These are phyloP conservation scores for Butorides virescens DNA, from an alignment of 2,113 vertebrate genomes.

Conservation along the genomic window DNA sequence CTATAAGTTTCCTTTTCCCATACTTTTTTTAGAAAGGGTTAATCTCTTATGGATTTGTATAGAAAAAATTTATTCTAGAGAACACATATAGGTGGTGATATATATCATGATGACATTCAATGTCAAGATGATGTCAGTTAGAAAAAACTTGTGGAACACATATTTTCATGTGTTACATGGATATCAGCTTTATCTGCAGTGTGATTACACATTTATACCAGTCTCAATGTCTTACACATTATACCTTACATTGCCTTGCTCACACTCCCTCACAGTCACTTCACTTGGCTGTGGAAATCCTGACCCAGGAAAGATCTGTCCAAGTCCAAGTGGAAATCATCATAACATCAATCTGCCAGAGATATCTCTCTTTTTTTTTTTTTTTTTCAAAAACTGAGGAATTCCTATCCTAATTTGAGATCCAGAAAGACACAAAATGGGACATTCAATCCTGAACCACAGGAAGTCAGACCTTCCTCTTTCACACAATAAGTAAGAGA, in stretches of 20 bases:
- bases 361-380: neutral
- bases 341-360: neutral
- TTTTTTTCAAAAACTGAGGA: neutral
- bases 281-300: neutral
- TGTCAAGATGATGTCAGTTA: neutral
- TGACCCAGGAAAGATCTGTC: neutral
- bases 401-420: neutral
- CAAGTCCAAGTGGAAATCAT: neutral
- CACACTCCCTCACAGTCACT: neutral
- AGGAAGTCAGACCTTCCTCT: neutral
- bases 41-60: neutral
- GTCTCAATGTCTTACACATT: fast-evolving
- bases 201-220: neutral
- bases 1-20: neutral
- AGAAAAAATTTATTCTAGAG: neutral
- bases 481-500: neutral
- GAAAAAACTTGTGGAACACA: neutral
- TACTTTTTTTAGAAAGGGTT: neutral
- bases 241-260: neutral
- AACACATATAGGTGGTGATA: neutral
- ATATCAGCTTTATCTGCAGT: neutral
- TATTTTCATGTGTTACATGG: neutral
- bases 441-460: fast-evolving
- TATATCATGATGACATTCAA: neutral
- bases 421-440: neutral